Base-by-base conservation (phyloP, 1,140 invertebrate species). In the Drosophila eugracilis region DNA sequence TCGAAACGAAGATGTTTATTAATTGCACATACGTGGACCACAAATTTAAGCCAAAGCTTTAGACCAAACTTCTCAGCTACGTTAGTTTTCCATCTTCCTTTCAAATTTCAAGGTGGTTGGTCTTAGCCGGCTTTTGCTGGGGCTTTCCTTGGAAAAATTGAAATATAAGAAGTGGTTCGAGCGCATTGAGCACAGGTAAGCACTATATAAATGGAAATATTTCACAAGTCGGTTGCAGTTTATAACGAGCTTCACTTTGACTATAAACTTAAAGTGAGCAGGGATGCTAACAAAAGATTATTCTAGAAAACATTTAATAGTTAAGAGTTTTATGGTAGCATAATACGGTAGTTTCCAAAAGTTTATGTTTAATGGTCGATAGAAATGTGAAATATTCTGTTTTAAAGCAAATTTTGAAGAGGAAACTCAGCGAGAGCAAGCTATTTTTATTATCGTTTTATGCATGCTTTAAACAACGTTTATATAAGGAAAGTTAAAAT, bases 11-110 rank as follows among this genome's bases (percentile, higher is more conserved):
- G 47, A 30, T 67, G 62, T 30, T 67, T 69, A 66, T 52, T 39
- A 44, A 66, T 37, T 42, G 44, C 15, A 22, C 59, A 66, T 42
- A 41, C 66, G 60, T 67, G 37, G 37, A 21, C 36, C 37, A 66
- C 10, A 42, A 42, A 24, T 14, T 21, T 14, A n/a, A 24, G 5
- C 26, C 26, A 32, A 41, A 24, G 24, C 57, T 49, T 49, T 26
- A 49, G n/a, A 37, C 5, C 30, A 44, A 42, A 22, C 41, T 19
- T 24, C 19, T n/a, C 4, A 10, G 41, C 15, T 36, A 21, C 12
- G 17, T 15, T 26, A 5, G 28, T 14, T 50, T 34, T n/a, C 26
- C 22, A 45, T 65, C 34, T 32, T 21, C 32, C 28, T 34, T 65
- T 22, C 10, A 10, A 45, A 60, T n/a, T 28, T 30, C 41, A 45